Evolutionary conservation across 2,113 vertebrate genomes (phyloP).

Genomic region (Zosterops hypoxanthus): DNA sequence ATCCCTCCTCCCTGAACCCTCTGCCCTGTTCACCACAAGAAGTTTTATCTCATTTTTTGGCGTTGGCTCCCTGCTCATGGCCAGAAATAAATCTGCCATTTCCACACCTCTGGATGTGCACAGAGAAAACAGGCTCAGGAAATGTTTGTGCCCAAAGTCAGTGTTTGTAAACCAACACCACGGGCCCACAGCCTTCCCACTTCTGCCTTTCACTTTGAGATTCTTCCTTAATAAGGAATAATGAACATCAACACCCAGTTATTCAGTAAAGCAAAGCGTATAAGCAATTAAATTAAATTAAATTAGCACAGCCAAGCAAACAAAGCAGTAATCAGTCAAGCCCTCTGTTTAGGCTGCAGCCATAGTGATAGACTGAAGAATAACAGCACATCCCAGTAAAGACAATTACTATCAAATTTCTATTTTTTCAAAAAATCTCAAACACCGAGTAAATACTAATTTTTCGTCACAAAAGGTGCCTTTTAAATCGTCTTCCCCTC

Average conservation of each 20-base stretch:
- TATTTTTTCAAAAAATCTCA: conserved; percentile 46
- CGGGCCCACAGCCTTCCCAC: not conserved
- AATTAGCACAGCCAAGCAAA: conserved; percentile 77
- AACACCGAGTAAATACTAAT: not conserved
- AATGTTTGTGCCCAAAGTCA: not conserved
- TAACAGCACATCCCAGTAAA: conserved; percentile 53
- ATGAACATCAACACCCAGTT: conserved; percentile 75
- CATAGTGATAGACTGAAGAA: conserved; percentile 51
- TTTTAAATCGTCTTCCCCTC: not conserved
- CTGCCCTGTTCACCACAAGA: not conserved
- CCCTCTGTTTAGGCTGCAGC: conserved; percentile 56
- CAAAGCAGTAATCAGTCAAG: conserved; percentile 70
- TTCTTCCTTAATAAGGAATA: conserved; percentile 74
- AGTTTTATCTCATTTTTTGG: not conserved
- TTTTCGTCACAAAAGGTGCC: conserved; percentile 4
- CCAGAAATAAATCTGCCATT: not conserved
- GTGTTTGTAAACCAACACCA: not conserved
- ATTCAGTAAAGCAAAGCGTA: conserved; percentile 77
- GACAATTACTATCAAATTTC: conserved; percentile 57
- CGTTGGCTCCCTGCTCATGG: not conserved
- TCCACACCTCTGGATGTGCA: accelerated
- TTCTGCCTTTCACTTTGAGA: conserved; percentile 68
- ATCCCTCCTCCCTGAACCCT: not conserved
- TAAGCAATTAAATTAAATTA: conserved; percentile 74
- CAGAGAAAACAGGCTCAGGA: not conserved